A percentile compares a stretch with the other conserved stretches of the same genome.
These are phyloP conservation scores for Erannis defoliaria DNA, from an alignment of 2,888 invertebrate species.

Conservation along the genomic window DNA sequence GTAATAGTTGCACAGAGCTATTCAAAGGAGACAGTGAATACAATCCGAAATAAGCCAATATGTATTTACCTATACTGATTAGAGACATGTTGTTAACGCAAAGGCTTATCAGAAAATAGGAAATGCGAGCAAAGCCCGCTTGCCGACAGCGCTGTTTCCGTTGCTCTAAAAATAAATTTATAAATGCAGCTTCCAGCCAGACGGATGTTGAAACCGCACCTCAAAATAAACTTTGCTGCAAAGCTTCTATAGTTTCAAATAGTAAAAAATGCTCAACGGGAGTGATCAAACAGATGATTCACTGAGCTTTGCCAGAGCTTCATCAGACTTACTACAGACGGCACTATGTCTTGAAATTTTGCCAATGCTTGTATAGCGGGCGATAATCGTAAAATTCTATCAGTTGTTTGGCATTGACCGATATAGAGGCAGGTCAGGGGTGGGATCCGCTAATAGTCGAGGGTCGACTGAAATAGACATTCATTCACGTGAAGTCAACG, in stretches of 20 bases:
- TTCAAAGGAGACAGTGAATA: not conserved
- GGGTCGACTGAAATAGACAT: conserved; percentile 45
- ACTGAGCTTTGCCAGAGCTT: conserved; percentile 54
- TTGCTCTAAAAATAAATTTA: conserved; percentile 79
- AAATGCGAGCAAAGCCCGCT: conserved; percentile 52
- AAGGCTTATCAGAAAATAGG: conserved; percentile 74
- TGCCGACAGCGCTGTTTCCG: conserved; percentile 69
- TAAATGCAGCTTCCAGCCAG: conserved; percentile 55
- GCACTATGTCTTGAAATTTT: conserved; percentile 80
- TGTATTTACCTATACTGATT: not conserved
- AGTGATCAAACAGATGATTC: conserved; percentile 70
- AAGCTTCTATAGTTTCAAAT: conserved; percentile 55
- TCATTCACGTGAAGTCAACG: conserved; percentile 42
- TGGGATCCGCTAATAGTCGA: conserved; percentile 55
- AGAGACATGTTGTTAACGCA: conserved; percentile 77
- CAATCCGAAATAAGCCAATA: conserved; percentile 27
- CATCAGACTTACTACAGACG: conserved; percentile 84
- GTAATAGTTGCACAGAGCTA: too few relatives aligned
- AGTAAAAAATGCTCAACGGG: conserved; percentile 57
- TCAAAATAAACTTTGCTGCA: conserved; percentile 53
- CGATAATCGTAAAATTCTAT: conserved; percentile 82
- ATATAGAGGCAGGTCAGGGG: conserved; percentile 78
- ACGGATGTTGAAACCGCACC: conserved; percentile 42
- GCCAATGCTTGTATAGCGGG: conserved; percentile 81
- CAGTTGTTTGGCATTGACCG: conserved; percentile 77